Evolutionary conservation across 2,113 vertebrate genomes (phyloP), one percentile per base, ranked within the genome.

Genomic region (Rhynchomys soricoides): DNA sequence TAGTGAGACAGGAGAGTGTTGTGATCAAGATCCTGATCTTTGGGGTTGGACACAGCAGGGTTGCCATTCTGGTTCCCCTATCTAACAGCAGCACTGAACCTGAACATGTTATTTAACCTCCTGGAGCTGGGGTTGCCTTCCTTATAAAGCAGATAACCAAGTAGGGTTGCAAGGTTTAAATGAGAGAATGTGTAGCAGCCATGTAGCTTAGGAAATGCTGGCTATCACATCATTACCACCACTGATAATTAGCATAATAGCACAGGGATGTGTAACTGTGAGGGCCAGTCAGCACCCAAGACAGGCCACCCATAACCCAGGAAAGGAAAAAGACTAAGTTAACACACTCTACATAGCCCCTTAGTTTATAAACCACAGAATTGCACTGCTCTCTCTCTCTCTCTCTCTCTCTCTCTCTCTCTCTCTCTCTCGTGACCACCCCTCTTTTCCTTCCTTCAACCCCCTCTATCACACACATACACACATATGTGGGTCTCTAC

Each of bases 11-110:
- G 96, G 78, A 91, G 10, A 70, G 96, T 92, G 75, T 91, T 52
- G 19, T 45, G 86, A 95, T 95, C 90, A 90, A 98, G 89, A 95
- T 50, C 89, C 95, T 95, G 92, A 95, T 97, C 90, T 95, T 62
- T 62, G 55, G 88, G 88, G 71, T 83, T 83, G 4, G 5, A 85
- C 88, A 87, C 19, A 31, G 86, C 66, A 68, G 81, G 74, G 29
- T 22, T 81, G 86, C 77, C 6, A 12, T 86, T 86, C 89, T 45
- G 40, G 77, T 50, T 89, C 62, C 37, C 43, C 62, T 87, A 48
- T 24, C 87, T 73, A 68, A 90, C 68, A 83, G 86, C 93, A 43
- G 0, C 82, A 45, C 55, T 92, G 62, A 96, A n/a, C 68, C 29
- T 94, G 22, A 73, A 57, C 48, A 79, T 93, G 68, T 93, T 70